These are phyloP conservation scores for Anguilla japonica DNA, from an alignment of 2,113 vertebrate species.

Conservation along the genomic window DNA sequence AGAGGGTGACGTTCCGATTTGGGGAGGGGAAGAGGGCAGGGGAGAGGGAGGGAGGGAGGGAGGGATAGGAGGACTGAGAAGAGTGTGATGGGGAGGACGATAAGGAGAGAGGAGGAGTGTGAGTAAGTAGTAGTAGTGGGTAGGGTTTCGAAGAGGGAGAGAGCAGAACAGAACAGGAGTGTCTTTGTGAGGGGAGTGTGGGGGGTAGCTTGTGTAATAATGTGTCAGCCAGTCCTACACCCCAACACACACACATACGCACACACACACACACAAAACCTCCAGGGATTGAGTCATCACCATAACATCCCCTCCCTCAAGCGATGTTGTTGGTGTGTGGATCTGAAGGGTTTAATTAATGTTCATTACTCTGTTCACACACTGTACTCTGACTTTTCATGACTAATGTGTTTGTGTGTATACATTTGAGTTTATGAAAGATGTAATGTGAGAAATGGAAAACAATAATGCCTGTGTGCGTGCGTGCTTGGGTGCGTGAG, in stretches of 20 bases:
- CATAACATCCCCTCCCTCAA: background rate
- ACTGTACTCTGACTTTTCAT: background rate
- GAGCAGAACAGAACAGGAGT: constrained; percentile 18
- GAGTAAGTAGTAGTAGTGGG: background rate
- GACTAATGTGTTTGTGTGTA: background rate
- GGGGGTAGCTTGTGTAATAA: constrained; percentile 31
- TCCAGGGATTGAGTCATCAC: constrained; percentile 12
- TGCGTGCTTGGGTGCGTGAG: background rate
- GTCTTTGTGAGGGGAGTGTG: constrained; percentile 14
- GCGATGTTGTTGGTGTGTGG: background rate
- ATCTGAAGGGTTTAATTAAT: background rate
- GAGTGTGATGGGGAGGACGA: constrained; percentile 15
- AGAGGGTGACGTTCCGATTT: background rate
- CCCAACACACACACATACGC: background rate
- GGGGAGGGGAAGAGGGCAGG: background rate
- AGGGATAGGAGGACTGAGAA: background rate
- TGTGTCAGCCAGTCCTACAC: background rate
- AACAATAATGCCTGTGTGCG: background rate
- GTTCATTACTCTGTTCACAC: background rate
- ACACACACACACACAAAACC: background rate
- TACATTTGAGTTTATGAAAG: background rate
- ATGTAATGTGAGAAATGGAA: background rate
- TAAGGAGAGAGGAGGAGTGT: constrained; percentile 1
- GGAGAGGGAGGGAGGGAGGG: background rate
- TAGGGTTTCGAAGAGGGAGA: constrained; percentile 23